Base-by-base conservation (phyloP, 1,140 invertebrate species). In the Brachionus rubens region DNA sequence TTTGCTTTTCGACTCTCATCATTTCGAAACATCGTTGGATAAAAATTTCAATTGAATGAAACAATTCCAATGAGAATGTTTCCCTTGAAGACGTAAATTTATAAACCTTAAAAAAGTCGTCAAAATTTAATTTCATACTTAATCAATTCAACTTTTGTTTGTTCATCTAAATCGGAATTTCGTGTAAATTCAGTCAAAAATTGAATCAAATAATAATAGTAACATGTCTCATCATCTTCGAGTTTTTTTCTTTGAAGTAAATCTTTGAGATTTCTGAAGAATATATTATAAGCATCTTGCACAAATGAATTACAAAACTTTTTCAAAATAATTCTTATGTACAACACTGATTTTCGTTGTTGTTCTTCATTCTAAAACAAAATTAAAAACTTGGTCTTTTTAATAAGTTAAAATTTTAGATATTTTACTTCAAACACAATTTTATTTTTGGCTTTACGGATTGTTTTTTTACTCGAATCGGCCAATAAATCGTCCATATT, bases 11-110 rank as follows among this genome's bases (percentile, higher is more conserved):
- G 5, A 72, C 68, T 72, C 36, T 19, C 46, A 72, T 72, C 68
- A 72, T 72, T 54, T 72, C 68, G 26, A 36, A 50, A 40, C 68
- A 72, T 54, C 68, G 12, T 9, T 72, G 68, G 33, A 72, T 48
- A 54, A 50, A 72, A 2, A 72, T 46, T 54, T 72, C 68, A 40
- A 72, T 72, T 40, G 68, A 72, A 54, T 72, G 68, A 72, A 72
- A 72, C 19, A 72, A 33, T 26, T 72, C 68, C 26, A 72, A 33
- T 41, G 46, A 26, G 24, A 72, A 72, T 21, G 68, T 72, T 41
- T 72, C 68, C 50, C 54, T 59, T 16, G 1, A 6, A 33, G n/a
- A 40, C 19, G 3, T 33, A 19, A 36, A 36, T 7, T 9, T 16
- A 19, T 9, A 33, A 21, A 33, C 16, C 7, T 3, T 6, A 33